Base-by-base conservation (phyloP, 2,888 invertebrate genomes). In the Stenurella melanura region DNA sequence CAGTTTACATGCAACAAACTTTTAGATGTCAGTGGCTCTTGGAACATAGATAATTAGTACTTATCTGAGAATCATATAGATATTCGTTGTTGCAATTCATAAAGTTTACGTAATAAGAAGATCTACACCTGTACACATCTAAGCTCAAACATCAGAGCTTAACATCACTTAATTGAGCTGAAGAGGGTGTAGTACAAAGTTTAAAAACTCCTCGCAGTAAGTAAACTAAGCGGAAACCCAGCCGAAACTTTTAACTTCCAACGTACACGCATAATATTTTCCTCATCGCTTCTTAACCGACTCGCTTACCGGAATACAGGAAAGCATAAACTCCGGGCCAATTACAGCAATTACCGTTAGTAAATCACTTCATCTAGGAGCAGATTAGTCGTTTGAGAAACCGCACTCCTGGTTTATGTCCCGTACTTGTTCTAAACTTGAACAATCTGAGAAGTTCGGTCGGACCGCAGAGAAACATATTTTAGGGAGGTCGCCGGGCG, bases 361-460 rank as follows among this genome's bases (percentile, higher is more conserved):
- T 89, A 89, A 89, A 89, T 89, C 88, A 89, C 88, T 87, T 87
- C 87, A 86, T 87, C 85, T 85, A 81, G 86, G 84, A 87, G 86
- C 86, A 88, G 87, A 88, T 88, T 87, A 88, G 88, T 86, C 86
- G 87, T 86, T 86, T 82, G 86, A 83, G 86, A 83, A 85, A 87
- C 88, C 87, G 83, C 87, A 86, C 81, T 80, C 82, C 70, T 83
- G 84, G 82, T 87, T 86, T 84, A 85, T 85, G 85, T 83, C 83
- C 75, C 79, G 75, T 78, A 73, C 79, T 79, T 61, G 72, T 72
- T 72, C 72, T 72, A 86, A 87, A 87, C 84, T 87, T 87, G 85
- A 85, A 85, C 86, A 85, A 85, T 87, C 87, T 86, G 86, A 83
- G 82, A 85, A 85, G 83, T 86, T 87, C 81, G 83, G 76, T 76